These are phyloP conservation scores for Mionectes macconnelli DNA, from an alignment of 2,113 vertebrate species.

Conservation along the genomic window DNA sequence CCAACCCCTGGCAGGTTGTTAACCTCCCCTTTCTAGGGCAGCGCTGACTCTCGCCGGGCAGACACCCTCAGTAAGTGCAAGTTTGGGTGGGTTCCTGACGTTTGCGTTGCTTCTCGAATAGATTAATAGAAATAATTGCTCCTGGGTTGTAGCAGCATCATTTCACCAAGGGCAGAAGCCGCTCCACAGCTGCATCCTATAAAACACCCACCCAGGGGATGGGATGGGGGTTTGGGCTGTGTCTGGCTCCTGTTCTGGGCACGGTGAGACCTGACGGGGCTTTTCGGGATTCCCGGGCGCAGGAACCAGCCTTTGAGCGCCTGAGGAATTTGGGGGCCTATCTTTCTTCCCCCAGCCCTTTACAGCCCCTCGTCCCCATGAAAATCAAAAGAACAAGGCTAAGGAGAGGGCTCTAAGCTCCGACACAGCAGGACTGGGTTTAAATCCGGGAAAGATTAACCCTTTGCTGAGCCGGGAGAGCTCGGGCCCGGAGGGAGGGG, in stretches of 20 bases:
- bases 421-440: constrained; percentile 62
- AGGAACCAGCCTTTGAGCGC: background rate
- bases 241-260: background rate
- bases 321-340: background rate
- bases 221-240: accelerated
- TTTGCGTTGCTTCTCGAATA: background rate
- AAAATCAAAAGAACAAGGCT: constrained; percentile 63
- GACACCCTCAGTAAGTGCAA: background rate
- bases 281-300: background rate
- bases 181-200: background rate
- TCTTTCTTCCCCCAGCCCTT: background rate
- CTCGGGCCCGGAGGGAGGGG: background rate
- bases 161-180: background rate
- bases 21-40: background rate
- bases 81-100: background rate
- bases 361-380: constrained; percentile 21
- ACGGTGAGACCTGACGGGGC: background rate
- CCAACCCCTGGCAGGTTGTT: background rate
- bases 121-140: background rate
- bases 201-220: background rate
- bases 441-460: constrained; percentile 61
- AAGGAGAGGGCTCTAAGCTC: constrained; percentile 60
- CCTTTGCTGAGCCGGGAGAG: constrained; percentile 25
- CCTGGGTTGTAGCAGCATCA: background rate
- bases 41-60: background rate